These are phyloP conservation scores for Plodia interpunctella DNA, from an alignment of 1,140 invertebrate species.

Conservation along the genomic window DNA sequence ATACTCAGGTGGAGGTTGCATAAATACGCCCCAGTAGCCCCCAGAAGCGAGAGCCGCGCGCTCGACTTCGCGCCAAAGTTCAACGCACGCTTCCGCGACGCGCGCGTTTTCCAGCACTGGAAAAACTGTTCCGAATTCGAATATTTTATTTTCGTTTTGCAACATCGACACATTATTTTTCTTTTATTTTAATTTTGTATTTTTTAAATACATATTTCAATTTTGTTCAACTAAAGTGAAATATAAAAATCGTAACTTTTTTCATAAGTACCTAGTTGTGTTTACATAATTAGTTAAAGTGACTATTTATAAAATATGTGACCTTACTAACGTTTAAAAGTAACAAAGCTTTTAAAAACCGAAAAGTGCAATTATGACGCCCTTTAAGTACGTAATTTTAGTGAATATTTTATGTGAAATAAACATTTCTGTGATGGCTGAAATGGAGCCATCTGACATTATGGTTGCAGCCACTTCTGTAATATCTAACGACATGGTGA, in stretches of 20 bases:
- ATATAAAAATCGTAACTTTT: no score
- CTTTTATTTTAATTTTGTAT: neutral
- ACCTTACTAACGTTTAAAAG: no score
- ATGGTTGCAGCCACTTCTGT: neutral
- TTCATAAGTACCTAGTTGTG: neutral
- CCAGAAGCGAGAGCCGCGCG: neutral
- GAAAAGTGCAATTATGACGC: no score
- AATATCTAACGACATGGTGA: neutral
- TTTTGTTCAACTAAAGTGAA: no score
- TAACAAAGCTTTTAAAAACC: no score
- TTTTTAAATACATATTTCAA: no score
- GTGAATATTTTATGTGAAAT: neutral
- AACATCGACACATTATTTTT: neutral
- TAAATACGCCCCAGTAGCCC: neutral
- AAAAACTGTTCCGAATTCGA: neutral
- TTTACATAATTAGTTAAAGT: no score
- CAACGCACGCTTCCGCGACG: neutral
- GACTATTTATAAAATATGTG: no score
- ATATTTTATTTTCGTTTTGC: neutral
- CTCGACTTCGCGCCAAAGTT: neutral
- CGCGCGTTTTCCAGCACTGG: constrained; percentile 1
- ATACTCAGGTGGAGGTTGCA: neutral
- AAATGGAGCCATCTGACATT: neutral
- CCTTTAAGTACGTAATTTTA: neutral
- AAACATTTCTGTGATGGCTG: neutral